Evolutionary conservation across 2,113 vertebrate species (phyloP), one percentile per base, ranked within the genome.

Genomic region (Prionailurus bengalensis): DNA sequence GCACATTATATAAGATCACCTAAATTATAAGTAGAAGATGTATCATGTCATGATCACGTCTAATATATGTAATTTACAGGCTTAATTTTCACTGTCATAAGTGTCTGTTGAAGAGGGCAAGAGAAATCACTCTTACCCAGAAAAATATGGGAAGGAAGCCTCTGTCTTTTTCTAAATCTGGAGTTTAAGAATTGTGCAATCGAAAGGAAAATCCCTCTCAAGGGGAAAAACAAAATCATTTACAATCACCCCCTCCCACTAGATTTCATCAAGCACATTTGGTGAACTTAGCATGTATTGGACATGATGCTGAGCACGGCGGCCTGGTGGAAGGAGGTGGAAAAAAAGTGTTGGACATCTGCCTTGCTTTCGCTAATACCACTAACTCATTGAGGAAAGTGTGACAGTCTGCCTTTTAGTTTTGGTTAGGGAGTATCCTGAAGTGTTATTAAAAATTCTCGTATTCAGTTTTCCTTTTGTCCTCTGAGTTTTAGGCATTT

Each of bases 21-120:
- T 97, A 94, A 97, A 96, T 97, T 94, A 94, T 94, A 95, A 96
- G 80, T 80, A 82, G 90, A 97, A 96, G 95, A 94, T 96, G 85
- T 96, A 96, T 97, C 94, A 95, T 88, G 81, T 96, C 94, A 94
- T 92, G 84, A 78, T 91, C 92, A 95, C 96, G 83, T 97, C 80
- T 94, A 92, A 96, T 95, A 81, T 94, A 94, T 84, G 71, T 97
- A 95, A 96, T 95, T 97, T 98, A 97, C 21, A 91, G 76, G 90
- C 90, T 97, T 96, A 79, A 92, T 97, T 98, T 81, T 97, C 74
- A 89, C 79, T 94, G 92, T 92, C 70, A 42, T 74, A 94, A 94
- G 42, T 95, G 71, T 95, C 97, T 97, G 27, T 94, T 91, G 87
- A 97, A 96, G 94, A 96, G 66, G 84, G 36, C 92, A 97, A 94